Base-by-base conservation (phyloP, 2,797 vertebrate genomes). In the Argentina silus region DNA sequence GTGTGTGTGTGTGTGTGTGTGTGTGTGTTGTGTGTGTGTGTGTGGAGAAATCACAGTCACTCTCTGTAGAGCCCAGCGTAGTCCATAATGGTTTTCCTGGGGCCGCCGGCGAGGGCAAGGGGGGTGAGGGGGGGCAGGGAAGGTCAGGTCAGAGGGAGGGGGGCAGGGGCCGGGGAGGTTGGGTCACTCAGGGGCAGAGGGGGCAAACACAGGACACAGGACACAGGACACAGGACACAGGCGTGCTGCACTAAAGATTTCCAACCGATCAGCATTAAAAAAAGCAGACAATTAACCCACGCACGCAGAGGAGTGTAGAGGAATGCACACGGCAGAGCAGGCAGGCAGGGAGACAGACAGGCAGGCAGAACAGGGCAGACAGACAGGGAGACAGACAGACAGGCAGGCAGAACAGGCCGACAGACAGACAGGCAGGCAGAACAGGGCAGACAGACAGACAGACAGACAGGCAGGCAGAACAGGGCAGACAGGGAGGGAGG, bases 111-210 rank as follows among this genome's bases (percentile, higher is more conserved):
- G 17, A 47, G 65, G 21, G 23, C 3, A 36, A 6, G 59, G 27
- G 8, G n/a, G 8, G 57, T 9, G n/a, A 3, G 62, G 65, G 56
- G 83, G 21, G 27, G 10, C 8, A 14, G 14, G 59, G 2, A 5
- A 44, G 78, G 82, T 86, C 79, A 72, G 75, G 76, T 36, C 73
- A 86, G 84, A 50, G 48, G 48, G 14, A 50, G 48, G 48, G 48
- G 14, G 83, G 85, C 78, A 57, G 79, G 85, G 74, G 76, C 63
- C 8, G 72, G 74, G 79, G 85, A 76, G 78, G 80, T 72, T 74
- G 69, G 81, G 78, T 81, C 86, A 87, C 84, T 83, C 76, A 67
- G 70, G 79, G 79, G 74, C 72, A 77, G 80, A 73, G n/a, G 45
- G 12, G 67, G 51, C 12, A 67, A 77, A 73, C 44, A 36, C 27